Evolutionary conservation across 2,888 invertebrate genomes (phyloP).

Genomic region (Nyleta sp.): DNA sequence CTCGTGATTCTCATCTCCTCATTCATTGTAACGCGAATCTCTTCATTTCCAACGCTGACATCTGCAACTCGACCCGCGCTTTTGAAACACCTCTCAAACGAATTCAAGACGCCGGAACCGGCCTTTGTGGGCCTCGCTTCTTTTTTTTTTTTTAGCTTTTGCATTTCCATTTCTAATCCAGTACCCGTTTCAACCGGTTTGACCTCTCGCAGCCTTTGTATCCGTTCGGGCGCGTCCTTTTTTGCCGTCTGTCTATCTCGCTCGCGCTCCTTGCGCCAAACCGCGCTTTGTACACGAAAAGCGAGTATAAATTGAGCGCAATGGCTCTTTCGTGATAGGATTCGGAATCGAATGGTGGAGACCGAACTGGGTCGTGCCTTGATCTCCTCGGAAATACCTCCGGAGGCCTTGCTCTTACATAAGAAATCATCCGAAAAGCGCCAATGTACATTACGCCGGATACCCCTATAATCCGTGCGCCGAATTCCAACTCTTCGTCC

Average conservation of each 20-base stretch:
- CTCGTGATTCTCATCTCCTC: background rate
- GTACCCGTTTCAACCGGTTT: slow-evolving; percentile 21
- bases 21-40: background rate
- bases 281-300: slow-evolving; percentile 49
- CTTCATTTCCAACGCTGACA: background rate
- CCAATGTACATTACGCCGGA: slow-evolving; percentile 38
- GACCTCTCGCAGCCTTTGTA: slow-evolving; percentile 28
- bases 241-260: background rate
- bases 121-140: slow-evolving; percentile 1
- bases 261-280: slow-evolving; percentile 13
- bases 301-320: slow-evolving; percentile 67
- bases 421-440: slow-evolving; percentile 48
- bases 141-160: slow-evolving; percentile 8
- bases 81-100: slow-evolving; percentile 9
- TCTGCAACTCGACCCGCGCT: background rate
- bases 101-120: slow-evolving; percentile 2
- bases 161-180: slow-evolving; percentile 30
- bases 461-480: slow-evolving; percentile 47
- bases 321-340: slow-evolving; percentile 64
- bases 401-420: slow-evolving; percentile 41
- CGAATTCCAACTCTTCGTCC: slow-evolving; percentile 23
- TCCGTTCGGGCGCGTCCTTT: slow-evolving; percentile 5
- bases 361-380: slow-evolving; percentile 60
- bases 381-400: slow-evolving; percentile 44
- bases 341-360: slow-evolving; percentile 65